A percentile compares a stretch with the other conserved stretches of the same genome.
phyloP scores from a whole-genome alignment of 2,113 vertebrate species.

The Mormyrus lacerda region DNA sequence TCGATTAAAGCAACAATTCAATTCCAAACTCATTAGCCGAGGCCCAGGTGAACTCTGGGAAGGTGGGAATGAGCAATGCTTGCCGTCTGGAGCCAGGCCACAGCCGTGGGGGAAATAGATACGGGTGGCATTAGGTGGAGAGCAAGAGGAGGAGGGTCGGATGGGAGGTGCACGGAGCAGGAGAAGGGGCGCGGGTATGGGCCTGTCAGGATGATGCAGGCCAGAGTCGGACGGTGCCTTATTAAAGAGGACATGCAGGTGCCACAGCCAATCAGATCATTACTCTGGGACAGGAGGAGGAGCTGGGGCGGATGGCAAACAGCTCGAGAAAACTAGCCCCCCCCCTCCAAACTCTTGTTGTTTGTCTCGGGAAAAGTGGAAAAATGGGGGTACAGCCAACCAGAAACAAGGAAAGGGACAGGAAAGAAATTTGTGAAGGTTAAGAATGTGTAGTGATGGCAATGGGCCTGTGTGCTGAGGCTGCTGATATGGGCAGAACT shows the following conservation, averaged over 20 bases:
- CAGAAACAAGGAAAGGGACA: constrained; percentile 6
- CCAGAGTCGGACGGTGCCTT: constrained; percentile 23
- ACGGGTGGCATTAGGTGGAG: constrained; percentile 16
- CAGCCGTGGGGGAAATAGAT: constrained; percentile 24
- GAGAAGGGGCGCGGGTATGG: constrained; percentile 23
- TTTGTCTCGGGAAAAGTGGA: constrained; percentile 13
- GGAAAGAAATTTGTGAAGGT: background rate
- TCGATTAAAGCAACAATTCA: constrained; percentile 28
- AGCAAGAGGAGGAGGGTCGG: background rate
- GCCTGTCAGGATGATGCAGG: constrained; percentile 34
- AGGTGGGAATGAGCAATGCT: constrained; percentile 20
- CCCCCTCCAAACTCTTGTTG: background rate
- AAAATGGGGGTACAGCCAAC: background rate
- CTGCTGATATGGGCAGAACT: background rate
- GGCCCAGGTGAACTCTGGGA: constrained; percentile 13
- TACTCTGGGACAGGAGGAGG: constrained; percentile 31
- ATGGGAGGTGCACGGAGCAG: constrained; percentile 22
- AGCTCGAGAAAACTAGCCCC: background rate
- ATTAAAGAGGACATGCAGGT: constrained; percentile 34
- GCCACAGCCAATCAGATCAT: constrained; percentile 33
- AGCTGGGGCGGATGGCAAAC: constrained; percentile 24
- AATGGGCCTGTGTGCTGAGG: background rate
- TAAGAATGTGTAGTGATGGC: background rate
- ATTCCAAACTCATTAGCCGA: constrained; percentile 21
- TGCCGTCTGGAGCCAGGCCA: constrained; percentile 13